Evolutionary conservation across 2,888 invertebrate genomes (phyloP).

Genomic region (Pocota personata): DNA sequence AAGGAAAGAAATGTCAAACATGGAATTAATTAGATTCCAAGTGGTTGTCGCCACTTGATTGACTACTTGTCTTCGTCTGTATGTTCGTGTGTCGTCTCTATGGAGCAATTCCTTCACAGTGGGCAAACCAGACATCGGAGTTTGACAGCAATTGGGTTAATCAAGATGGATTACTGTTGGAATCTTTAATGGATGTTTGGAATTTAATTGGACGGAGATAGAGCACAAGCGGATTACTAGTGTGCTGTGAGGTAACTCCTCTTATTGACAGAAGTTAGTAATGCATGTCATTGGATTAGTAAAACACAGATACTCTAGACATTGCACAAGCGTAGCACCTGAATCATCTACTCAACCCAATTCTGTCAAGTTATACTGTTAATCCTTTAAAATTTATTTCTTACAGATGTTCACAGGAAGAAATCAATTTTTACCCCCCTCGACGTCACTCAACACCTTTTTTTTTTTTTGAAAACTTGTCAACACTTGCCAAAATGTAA

Average conservation of each 20-base stretch:
- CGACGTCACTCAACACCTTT: too few relatives aligned
- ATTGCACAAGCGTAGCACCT: too few relatives aligned
- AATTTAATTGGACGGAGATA: slow-evolving; percentile 42
- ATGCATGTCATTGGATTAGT: too few relatives aligned
- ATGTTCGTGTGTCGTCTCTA: slow-evolving; percentile 5
- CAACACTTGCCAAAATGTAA: slow-evolving; percentile 52
- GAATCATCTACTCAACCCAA: background rate
- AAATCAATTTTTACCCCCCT: slow-evolving; percentile 43
- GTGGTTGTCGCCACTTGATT: slow-evolving; percentile 62
- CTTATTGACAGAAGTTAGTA: too few relatives aligned
- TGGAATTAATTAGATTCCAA: slow-evolving; percentile 67
- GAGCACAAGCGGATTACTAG: background rate
- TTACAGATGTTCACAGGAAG: slow-evolving; percentile 58
- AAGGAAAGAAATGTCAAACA: slow-evolving; percentile 69
- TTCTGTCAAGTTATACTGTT: slow-evolving; percentile 12
- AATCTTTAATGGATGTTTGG: slow-evolving; percentile 44
- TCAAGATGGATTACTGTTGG: slow-evolving; percentile 56
- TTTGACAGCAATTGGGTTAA: slow-evolving; percentile 63
- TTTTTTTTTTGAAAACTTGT: slow-evolving; percentile 8
- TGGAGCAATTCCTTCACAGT: background rate
- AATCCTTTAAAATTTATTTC: slow-evolving; percentile 33
- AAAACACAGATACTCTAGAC: too few relatives aligned
- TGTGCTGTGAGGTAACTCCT: background rate
- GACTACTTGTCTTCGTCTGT: slow-evolving; percentile 33
- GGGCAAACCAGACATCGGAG: slow-evolving; percentile 12